phyloP scores from a whole-genome alignment of 2,888 invertebrate species.

The Campoplex nolae region DNA sequence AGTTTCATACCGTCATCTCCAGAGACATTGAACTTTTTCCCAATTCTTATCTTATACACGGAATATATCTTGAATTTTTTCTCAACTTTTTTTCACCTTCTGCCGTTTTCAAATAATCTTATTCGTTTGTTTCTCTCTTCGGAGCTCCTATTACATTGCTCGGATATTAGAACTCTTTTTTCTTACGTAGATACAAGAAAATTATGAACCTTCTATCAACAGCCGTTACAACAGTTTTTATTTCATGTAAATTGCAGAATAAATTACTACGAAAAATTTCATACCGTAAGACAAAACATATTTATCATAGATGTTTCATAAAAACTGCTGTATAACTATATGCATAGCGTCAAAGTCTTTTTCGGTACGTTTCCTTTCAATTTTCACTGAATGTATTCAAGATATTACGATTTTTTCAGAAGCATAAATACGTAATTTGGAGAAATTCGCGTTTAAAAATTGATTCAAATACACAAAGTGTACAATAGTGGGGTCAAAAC shows the following conservation, averaged over 20 bases:
- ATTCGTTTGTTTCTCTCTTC: background rate
- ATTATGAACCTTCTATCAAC: background rate
- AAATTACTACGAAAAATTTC: background rate
- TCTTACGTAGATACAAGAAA: background rate
- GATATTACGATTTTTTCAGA: no score
- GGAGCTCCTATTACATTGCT: background rate
- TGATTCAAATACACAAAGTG: no score
- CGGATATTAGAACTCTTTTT: background rate
- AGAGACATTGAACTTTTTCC: slow-evolving; percentile 30
- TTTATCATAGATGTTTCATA: background rate
- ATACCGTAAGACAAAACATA: background rate
- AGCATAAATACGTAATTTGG: no score
- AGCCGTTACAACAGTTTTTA: background rate
- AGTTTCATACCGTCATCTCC: slow-evolving; percentile 31
- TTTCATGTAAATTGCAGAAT: background rate
- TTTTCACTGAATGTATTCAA: no score
- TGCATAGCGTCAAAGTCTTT: no score
- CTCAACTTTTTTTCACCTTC: slow-evolving; percentile 6
- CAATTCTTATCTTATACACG: slow-evolving; percentile 6
- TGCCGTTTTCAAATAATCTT: background rate
- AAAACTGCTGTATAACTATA: background rate
- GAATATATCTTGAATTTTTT: slow-evolving; percentile 1
- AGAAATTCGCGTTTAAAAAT: no score
- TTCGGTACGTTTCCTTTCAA: no score
- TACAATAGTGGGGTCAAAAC: background rate